Evolutionary conservation across 2,797 vertebrate species (phyloP), one percentile per base, ranked within the genome.

Genomic region (Dicrostonyx torquatus): DNA sequence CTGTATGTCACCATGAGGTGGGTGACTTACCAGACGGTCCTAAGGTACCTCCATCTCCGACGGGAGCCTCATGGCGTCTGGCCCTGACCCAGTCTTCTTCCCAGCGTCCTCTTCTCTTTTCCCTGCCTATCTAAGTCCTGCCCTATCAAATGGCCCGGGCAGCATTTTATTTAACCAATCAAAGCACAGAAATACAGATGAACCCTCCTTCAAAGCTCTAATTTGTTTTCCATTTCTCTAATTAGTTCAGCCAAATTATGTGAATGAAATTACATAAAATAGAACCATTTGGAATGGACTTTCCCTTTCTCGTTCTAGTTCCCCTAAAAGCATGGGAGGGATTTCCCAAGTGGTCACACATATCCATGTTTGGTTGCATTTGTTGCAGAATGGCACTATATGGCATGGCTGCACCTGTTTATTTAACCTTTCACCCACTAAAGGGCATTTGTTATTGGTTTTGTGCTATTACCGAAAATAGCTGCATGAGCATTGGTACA

Each of bases 141-240:
- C n/a, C n/a, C n/a, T n/a, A n/a, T n/a, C n/a, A n/a, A n/a, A n/a
- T n/a, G n/a, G n/a, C n/a, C n/a, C n/a, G n/a, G n/a, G n/a, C n/a
- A n/a, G n/a, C n/a, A n/a, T n/a, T n/a, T n/a, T n/a, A n/a, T n/a
- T n/a, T n/a, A n/a, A n/a, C n/a, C n/a, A n/a, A n/a, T n/a, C n/a
- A n/a, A n/a, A n/a, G n/a, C n/a, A n/a, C n/a, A n/a, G n/a, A n/a
- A n/a, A n/a, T n/a, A n/a, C n/a, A n/a, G n/a, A n/a, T n/a, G n/a
- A n/a, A n/a, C n/a, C n/a, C n/a, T n/a, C n/a, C n/a, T n/a, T n/a
- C n/a, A n/a, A 94, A 93, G 26, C n/a, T 83, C 79, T 18, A 53
- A 75, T 26, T 40, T 64, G 53, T 82, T 90, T 90, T 92, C 82
- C 26, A 50, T 43, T 85, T 95, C 40, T 96, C 45, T 5, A 48